A percentile compares a stretch with the other conserved stretches of the same genome.
These are phyloP conservation scores for Poecilia gillii DNA, from an alignment of 2,797 vertebrate genomes.

Conservation along the genomic window DNA sequence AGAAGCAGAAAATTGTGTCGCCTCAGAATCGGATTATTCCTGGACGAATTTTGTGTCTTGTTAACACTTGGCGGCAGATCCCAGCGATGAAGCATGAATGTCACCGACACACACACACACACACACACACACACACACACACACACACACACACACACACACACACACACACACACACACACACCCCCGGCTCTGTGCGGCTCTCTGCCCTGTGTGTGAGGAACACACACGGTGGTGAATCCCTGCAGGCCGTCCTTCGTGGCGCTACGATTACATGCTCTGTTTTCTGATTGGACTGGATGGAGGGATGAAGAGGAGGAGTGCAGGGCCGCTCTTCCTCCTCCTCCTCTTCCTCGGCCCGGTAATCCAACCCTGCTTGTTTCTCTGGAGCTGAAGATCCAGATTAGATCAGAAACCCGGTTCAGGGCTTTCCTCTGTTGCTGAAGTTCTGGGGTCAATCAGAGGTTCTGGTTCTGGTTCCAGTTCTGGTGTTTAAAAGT, in stretches of 20 bases:
- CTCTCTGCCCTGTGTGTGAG: neutral
- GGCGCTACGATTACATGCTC: conserved; percentile 60
- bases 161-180: conserved; percentile 12
- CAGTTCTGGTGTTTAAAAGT: too few relatives aligned
- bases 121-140: too few relatives aligned
- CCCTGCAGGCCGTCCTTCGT: conserved; percentile 59
- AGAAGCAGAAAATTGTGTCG: neutral
- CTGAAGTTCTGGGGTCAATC: too few relatives aligned
- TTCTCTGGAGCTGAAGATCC: neutral
- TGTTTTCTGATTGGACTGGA: conserved; percentile 32
- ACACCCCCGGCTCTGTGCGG: neutral
- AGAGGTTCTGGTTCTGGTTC: too few relatives aligned
- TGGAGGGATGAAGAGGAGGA: conserved; percentile 25
- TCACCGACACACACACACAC: neutral
- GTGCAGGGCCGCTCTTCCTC: conserved; percentile 6
- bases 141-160: conserved; percentile 1
- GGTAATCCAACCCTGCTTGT: neutral
- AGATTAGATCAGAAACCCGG: too few relatives aligned
- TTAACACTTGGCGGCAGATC: conserved; percentile 1
- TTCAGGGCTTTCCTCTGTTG: too few relatives aligned
- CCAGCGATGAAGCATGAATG: neutral
- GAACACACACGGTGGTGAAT: conserved; percentile 11
- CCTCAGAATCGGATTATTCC: neutral
- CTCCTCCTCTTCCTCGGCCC: neutral
- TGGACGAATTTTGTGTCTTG: neutral